A percentile compares a stretch with the other conserved stretches of the same genome.
Conservation (phyloP, 2,888 invertebrate genomes). For the Bruchidius siliquastri region DNA sequence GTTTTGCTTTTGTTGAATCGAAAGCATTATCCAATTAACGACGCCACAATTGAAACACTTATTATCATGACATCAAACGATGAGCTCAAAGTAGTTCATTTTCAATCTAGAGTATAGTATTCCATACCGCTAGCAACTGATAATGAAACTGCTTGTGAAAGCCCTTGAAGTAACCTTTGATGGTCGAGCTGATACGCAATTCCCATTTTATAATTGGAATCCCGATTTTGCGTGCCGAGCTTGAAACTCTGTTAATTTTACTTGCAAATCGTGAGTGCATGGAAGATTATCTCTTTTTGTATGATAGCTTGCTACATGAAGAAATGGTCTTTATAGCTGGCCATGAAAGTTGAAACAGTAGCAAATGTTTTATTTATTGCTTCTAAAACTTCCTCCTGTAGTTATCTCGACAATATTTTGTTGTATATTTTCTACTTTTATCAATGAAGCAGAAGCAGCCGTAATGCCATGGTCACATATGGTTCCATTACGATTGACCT, state of each 20-base stretch:
- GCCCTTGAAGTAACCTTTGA: neutral
- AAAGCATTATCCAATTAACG: no score
- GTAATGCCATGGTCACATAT: no score
- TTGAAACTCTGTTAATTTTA: neutral
- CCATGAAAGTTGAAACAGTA: neutral
- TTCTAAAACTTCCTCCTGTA: no score
- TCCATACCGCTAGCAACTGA: neutral
- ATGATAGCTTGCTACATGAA: neutral
- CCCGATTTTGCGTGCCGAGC: neutral
- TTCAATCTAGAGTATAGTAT: neutral
- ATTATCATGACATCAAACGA: neutral
- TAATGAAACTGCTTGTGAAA: neutral
- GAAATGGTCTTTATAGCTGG: neutral
- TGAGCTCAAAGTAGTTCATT: neutral
- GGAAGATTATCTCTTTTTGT: neutral
- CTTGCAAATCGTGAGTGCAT: neutral
- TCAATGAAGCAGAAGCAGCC: no score
- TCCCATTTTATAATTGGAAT: neutral
- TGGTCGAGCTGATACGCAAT: neutral
- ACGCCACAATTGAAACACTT: neutral
- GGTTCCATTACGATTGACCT: no score
- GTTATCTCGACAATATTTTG: no score
- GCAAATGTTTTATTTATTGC: neutral
- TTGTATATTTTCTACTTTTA: no score
- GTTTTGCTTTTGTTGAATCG: no score